Evolutionary conservation across 2,113 vertebrate genomes (phyloP).

Genomic region (Xiphophorus maculatus): DNA sequence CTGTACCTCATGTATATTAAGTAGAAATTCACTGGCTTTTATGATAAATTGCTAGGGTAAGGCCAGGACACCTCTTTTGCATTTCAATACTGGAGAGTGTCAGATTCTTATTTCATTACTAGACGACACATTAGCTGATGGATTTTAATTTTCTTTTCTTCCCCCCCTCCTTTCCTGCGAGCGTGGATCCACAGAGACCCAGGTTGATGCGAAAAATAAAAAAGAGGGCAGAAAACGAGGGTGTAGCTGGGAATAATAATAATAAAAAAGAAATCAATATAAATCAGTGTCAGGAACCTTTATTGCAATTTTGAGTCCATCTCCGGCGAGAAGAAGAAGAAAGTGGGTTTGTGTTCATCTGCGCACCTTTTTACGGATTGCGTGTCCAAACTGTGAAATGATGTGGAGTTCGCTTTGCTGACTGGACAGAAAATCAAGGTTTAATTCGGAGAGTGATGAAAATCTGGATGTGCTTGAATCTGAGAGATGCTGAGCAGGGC

Average conservation of each 20-base stretch:
- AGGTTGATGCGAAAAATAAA: conserved; percentile 25
- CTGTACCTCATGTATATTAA: conserved; percentile 94
- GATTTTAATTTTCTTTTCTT: conserved; percentile 88
- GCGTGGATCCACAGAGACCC: conserved; percentile 82
- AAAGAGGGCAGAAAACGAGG: conserved; percentile 55
- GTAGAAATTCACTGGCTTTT: conserved; percentile 86
- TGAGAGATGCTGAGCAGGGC: conserved; percentile 70
- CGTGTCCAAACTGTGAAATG: conserved; percentile 65
- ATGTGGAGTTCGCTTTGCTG: conserved; percentile 70
- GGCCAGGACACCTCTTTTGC: conserved; percentile 92
- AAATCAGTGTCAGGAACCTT: conserved; percentile 73
- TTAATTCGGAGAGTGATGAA: conserved; percentile 77
- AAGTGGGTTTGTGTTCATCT: conserved; percentile 55
- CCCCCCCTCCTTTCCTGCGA: conserved; percentile 60
- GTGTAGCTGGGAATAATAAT: conserved; percentile 61
- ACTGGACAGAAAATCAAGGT: conserved; percentile 77
- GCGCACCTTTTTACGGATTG: conserved; percentile 65
- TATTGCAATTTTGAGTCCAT: conserved; percentile 74
- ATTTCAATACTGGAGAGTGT: conserved; percentile 92
- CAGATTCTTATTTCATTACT: conserved; percentile 97
- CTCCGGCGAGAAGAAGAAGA: conserved; percentile 37
- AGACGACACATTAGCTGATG: conserved; percentile 89
- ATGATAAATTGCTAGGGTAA: conserved; percentile 95
- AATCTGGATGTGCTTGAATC: conserved; percentile 72
- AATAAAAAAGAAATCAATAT: conserved; percentile 80